Evolutionary conservation across 2,113 vertebrate species (phyloP), one percentile per base, ranked within the genome.

Genomic region (Emydura subglobosa): DNA sequence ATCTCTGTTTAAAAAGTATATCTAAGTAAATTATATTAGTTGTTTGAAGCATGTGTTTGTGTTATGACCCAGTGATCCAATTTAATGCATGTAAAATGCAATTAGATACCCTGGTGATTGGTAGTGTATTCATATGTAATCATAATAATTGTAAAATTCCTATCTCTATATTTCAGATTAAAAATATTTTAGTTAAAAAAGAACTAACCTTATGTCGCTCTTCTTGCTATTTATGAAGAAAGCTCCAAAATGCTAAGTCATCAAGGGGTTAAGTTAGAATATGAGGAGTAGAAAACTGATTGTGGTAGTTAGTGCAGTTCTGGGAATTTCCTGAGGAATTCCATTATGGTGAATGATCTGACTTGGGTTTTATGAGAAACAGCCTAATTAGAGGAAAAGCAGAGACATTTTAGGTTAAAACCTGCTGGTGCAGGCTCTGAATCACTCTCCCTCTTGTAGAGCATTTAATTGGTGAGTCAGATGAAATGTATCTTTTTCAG

Each of bases 261-360:
- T 80, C 54, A 51, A 54, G 79, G 91, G 42, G 83, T 96, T 94
- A 92, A 87, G 74, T 83, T 50, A 55, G 29, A 17, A 87, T 74
- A 55, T 1, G 5, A 91, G 94, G 49, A 90, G 61, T 47, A 94
- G 76, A 93, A 94, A 92, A 87, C 55, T 91, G 83, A 31, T 95
- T 95, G 74, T 94, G 79, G 87, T 94, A 44, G 74, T 89, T 93
- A 82, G 12, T 88, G 78, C 47, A 85, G 87, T 86, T 96, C 80
- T 90, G 97, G 96, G 97, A 97, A 91, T 96, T 97, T 95, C 97
- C 88, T 90, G 93, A 93, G 87, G 59, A 93, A 97, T 97, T 97
- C 94, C 90, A 86, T 96, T 95, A 74, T 47, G 88, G 90, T 95
- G 89, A 97, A 61, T 51, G 84, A 83, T 94, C 79, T 87, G 39